phyloP scores from a whole-genome alignment of 2,113 vertebrate genomes.

The Boulengeromyrus knoepffleri region DNA sequence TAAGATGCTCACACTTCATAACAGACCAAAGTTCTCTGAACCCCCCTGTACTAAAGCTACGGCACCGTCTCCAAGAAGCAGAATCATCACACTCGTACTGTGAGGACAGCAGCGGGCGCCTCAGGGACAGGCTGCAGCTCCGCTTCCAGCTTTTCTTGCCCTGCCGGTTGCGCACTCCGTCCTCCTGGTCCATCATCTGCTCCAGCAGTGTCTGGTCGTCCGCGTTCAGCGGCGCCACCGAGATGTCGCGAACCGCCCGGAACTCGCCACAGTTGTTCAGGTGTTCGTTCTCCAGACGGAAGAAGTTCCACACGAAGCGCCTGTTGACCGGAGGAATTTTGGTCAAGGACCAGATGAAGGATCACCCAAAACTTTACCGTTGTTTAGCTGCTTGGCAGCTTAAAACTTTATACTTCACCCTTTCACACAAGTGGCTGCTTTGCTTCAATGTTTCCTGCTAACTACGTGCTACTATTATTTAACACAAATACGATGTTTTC shows the following conservation, averaged over 20 bases:
- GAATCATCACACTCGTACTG: slow-evolving; percentile 62
- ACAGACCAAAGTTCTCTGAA: neutral
- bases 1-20: neutral
- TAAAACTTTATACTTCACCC: neutral
- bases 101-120: slow-evolving; percentile 77
- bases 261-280: slow-evolving; percentile 98
- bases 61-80: neutral
- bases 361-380: neutral
- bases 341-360: neutral
- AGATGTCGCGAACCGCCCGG: slow-evolving; percentile 92
- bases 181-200: slow-evolving; percentile 99
- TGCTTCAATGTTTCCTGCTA: neutral
- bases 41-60: neutral
- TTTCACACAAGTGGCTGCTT: neutral
- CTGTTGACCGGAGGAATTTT: slow-evolving; percentile 48
- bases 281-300: slow-evolving; percentile 96
- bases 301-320: slow-evolving; percentile 98
- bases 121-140: slow-evolving; percentile 82
- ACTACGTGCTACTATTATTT: neutral
- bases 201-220: slow-evolving; percentile 96
- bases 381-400: neutral
- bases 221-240: slow-evolving; percentile 90
- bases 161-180: slow-evolving; percentile 87
- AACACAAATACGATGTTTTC: neutral
- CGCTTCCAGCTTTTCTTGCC: slow-evolving; percentile 88